Conservation (phyloP, 2,888 invertebrate genomes). For the Lacanobia oleracea region DNA sequence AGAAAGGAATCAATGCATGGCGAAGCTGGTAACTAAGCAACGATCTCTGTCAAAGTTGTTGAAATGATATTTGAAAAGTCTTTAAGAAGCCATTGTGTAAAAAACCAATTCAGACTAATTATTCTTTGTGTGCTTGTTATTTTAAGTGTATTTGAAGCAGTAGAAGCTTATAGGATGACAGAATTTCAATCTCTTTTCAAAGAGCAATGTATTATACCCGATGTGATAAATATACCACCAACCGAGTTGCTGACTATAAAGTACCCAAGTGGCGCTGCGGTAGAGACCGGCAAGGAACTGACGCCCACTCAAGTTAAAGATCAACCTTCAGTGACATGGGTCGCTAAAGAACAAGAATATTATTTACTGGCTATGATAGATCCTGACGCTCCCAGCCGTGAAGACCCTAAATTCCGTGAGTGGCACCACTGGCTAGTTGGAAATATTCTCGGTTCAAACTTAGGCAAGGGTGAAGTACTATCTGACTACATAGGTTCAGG, state of each 20-base stretch:
- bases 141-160: slow-evolving; percentile 6
- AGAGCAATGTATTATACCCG: slow-evolving; percentile 92
- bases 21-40: slow-evolving; percentile 56
- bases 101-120: background rate
- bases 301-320: slow-evolving; percentile 94
- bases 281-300: slow-evolving; percentile 92
- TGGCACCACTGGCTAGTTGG: slow-evolving; percentile 95
- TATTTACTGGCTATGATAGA: slow-evolving; percentile 93
- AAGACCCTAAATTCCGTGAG: slow-evolving; percentile 92
- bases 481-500: slow-evolving; percentile 92
- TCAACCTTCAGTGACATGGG: slow-evolving; percentile 92
- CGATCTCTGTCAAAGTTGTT: slow-evolving; percentile 57
- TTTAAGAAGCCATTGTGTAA: background rate
- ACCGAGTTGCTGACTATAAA: slow-evolving; percentile 85
- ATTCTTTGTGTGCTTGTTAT: slow-evolving; percentile 7
- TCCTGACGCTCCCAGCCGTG: slow-evolving; percentile 94
- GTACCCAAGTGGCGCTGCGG: slow-evolving; percentile 87
- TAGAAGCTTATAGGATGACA: slow-evolving; percentile 69
- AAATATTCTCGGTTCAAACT: slow-evolving; percentile 92
- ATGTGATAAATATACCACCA: slow-evolving; percentile 92
- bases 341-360: slow-evolving; percentile 89
- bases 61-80: slow-evolving; percentile 34
- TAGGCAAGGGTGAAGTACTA: slow-evolving; percentile 91
- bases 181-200: slow-evolving; percentile 80
- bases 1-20: background rate